These are phyloP conservation scores for Zoanthus solanderi DNA, from an alignment of 92 coral and sea anemone genomes.

Conservation along the genomic window DNA sequence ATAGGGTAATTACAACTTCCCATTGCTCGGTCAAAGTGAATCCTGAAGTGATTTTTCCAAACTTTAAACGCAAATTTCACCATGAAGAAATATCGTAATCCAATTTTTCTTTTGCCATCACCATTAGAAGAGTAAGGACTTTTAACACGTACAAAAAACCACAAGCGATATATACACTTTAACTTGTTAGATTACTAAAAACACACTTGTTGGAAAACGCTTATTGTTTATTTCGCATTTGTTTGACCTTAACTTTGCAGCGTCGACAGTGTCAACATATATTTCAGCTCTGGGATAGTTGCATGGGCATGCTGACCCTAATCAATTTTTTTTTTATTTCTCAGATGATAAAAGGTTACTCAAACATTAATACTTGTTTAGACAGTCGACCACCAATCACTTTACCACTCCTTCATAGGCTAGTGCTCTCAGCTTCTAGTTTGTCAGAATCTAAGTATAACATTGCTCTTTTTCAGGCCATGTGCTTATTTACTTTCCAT, in stretches of 20 bases:
- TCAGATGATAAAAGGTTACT: slow-evolving; percentile 58
- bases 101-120: no score
- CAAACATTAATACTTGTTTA: slow-evolving; percentile 46
- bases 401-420: slow-evolving; percentile 51
- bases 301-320: slow-evolving; percentile 33
- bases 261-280: slow-evolving; percentile 61
- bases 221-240: slow-evolving; percentile 60
- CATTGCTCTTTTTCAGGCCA: slow-evolving; percentile 17
- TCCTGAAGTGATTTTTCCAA: no score
- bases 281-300: slow-evolving; percentile 58
- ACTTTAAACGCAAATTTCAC: no score
- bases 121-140: no score
- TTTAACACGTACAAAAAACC: no score
- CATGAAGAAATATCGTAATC: no score
- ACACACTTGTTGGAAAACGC: no score
- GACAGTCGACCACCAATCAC: slow-evolving; percentile 61
- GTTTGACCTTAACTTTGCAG: slow-evolving; percentile 61
- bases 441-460: neutral
- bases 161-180: no score
- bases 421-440: neutral
- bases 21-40: no score
- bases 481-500: neutral
- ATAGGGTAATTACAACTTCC: no score
- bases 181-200: no score
- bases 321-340: slow-evolving; percentile 46